These are phyloP conservation scores for Lepus oiostolus DNA, from an alignment of 2,797 vertebrate genomes.

Conservation along the genomic window DNA sequence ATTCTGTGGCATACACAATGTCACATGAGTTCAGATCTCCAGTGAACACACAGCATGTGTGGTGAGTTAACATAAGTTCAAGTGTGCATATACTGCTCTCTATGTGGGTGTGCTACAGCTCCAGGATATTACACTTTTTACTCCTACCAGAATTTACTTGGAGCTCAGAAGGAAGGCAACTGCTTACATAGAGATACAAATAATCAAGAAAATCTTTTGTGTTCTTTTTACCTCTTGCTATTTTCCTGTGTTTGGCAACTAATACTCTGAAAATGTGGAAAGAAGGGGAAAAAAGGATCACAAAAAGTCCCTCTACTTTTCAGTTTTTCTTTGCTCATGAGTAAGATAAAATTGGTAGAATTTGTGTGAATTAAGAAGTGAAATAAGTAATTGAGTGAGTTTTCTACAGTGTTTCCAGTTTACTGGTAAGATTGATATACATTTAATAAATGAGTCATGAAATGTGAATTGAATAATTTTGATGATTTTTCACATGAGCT, in stretches of 20 bases:
- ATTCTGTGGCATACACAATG: not conserved
- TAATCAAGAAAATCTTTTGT: not conserved
- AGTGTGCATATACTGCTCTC: not conserved
- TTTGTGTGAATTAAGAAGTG: not conserved
- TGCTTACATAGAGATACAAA: not conserved
- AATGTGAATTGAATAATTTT: slow-evolving; percentile 26
- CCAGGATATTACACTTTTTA: not conserved
- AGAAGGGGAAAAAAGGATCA: not conserved
- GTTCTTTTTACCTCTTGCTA: not conserved
- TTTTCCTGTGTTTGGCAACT: not conserved
- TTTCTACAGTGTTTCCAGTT: not conserved
- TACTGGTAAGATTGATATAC: not conserved
- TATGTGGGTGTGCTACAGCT: not conserved
- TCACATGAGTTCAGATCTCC: not conserved
- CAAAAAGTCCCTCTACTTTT: not conserved
- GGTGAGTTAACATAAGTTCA: not conserved
- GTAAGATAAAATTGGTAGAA: not conserved
- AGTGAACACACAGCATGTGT: not conserved
- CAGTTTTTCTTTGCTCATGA: not conserved
- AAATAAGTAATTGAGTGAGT: not conserved
- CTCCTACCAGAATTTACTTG: not conserved
- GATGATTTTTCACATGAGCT: not conserved
- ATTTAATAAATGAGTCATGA: not conserved
- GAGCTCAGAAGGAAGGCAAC: not conserved
- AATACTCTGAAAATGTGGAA: not conserved